Conservation (phyloP, 2,113 vertebrate species). For the Quiscalus mexicanus region DNA sequence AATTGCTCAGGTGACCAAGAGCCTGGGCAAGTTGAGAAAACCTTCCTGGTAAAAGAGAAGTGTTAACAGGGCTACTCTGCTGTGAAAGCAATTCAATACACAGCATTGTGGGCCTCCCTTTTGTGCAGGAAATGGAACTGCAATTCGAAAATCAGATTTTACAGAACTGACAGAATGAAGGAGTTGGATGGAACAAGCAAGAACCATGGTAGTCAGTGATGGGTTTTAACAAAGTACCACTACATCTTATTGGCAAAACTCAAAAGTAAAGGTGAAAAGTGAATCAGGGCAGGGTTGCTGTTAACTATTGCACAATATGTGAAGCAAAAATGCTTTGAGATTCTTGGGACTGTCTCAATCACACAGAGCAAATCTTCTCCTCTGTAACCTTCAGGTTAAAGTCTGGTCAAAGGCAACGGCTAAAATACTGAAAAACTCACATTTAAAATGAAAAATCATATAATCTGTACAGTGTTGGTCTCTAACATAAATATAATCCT, state of each 20-base stretch:
- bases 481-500: neutral
- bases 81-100: neutral
- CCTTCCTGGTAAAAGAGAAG: neutral
- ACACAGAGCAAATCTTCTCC: neutral
- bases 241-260: neutral
- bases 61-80: neutral
- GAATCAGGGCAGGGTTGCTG: rapidly evolving
- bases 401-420: neutral
- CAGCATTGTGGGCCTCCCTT: neutral
- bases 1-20: neutral
- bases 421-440: neutral
- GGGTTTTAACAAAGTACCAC: neutral
- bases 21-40: neutral
- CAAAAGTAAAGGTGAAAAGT: neutral
- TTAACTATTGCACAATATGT: neutral
- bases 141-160: neutral
- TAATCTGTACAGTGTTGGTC: neutral
- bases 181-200: neutral
- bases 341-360: neutral
- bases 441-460: neutral
- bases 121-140: neutral
- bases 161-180: neutral
- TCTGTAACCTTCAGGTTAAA: neutral
- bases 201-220: neutral
- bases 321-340: neutral